These are phyloP conservation scores for Parambassis ranga DNA, from an alignment of 2,797 vertebrate species.

Conservation along the genomic window DNA sequence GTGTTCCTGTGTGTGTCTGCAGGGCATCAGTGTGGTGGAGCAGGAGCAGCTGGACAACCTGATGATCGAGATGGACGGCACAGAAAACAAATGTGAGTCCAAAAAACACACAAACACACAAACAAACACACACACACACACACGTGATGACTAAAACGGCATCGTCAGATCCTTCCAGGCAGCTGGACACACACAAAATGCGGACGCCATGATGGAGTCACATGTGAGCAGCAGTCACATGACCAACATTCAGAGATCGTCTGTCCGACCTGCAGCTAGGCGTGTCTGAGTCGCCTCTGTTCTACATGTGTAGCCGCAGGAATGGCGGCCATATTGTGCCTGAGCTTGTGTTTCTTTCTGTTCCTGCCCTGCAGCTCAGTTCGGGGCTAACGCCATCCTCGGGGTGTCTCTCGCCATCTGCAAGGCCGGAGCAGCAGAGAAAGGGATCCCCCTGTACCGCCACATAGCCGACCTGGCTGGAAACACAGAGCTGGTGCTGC, in stretches of 20 bases:
- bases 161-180: background rate
- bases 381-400: conserved; percentile 93
- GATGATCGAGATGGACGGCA: conserved; percentile 96
- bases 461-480: conserved; percentile 94
- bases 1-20: background rate
- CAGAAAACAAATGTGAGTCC: conserved; percentile 95
- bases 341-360: too few relatives aligned
- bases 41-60: conserved; percentile 93
- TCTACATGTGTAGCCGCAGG: too few relatives aligned
- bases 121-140: too few relatives aligned
- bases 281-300: too few relatives aligned
- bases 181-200: too few relatives aligned
- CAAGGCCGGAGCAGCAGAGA: conserved; percentile 91
- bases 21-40: conserved; percentile 85
- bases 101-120: too few relatives aligned
- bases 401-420: conserved; percentile 92
- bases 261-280: too few relatives aligned
- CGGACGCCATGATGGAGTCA: too few relatives aligned
- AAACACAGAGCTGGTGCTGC: conserved; percentile 93
- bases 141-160: background rate
- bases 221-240: too few relatives aligned
- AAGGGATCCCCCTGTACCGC: conserved; percentile 89
- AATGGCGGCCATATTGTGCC: too few relatives aligned
- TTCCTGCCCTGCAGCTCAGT: conserved; percentile 82
- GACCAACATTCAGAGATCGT: too few relatives aligned